Evolutionary conservation across 2,797 vertebrate species (phyloP).

Genomic region (Chelon labrosus): DNA sequence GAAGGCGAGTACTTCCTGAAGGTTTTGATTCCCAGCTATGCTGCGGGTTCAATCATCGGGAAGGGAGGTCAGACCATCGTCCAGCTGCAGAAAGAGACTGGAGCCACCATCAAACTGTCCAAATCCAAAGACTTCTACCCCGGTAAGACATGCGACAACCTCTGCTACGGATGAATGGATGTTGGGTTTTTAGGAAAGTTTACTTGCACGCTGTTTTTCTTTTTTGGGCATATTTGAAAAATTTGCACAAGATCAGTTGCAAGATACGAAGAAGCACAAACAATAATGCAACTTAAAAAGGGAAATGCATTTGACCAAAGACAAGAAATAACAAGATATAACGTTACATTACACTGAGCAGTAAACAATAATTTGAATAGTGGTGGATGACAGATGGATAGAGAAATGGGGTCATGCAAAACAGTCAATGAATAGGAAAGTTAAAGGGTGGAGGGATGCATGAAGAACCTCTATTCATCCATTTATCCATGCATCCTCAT

Average conservation of each 20-base stretch:
- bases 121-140: conserved; percentile 99
- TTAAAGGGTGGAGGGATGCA: conserved; percentile 1
- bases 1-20: conserved; percentile 97
- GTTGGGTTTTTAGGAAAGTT: too few species aligned
- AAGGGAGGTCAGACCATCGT: conserved; percentile 96
- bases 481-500: conserved; percentile 1
- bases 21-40: conserved; percentile 96
- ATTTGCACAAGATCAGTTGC: too few species aligned
- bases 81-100: conserved; percentile 95
- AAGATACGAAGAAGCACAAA: too few species aligned
- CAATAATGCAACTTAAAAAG: too few species aligned
- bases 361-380: too few species aligned
- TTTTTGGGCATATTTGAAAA: too few species aligned
- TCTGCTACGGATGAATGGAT: not conserved
- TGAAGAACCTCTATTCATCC: not conserved
- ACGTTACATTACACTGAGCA: too few species aligned
- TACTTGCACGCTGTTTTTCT: too few species aligned
- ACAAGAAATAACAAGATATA: too few species aligned
- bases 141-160: conserved; percentile 77
- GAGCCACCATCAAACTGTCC: conserved; percentile 95
- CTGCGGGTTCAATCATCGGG: conserved; percentile 94
- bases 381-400: not conserved
- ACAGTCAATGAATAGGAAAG: not conserved
- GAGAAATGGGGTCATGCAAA: not conserved
- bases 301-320: too few species aligned